A percentile compares a stretch with the other conserved stretches of the same genome.
Conservation (phyloP, 2,113 vertebrate genomes). For the Macrotis lagotis region DNA sequence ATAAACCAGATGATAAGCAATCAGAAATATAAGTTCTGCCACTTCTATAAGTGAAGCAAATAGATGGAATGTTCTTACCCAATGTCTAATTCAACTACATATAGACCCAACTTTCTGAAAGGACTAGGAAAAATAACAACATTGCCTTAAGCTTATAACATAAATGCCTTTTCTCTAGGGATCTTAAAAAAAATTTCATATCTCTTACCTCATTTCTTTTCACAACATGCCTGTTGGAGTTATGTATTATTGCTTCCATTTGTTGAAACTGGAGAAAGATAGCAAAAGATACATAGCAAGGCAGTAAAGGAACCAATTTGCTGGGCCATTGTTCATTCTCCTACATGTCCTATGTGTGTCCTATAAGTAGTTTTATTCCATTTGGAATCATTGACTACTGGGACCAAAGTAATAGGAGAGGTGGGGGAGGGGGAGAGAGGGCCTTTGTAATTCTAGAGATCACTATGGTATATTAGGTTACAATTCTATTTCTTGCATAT, state of each 20-base stretch:
- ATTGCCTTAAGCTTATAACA: slow-evolving; percentile 6
- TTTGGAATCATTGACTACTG: not conserved
- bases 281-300: not conserved
- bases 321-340: slow-evolving; percentile 54
- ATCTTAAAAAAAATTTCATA: slow-evolving; percentile 38
- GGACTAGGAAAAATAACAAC: not conserved
- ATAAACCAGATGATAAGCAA: not conserved
- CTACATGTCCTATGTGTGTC: slow-evolving; percentile 57
- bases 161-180: not conserved
- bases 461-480: slow-evolving; percentile 1
- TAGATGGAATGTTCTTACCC: not conserved
- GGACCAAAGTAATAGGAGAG: too few relatives aligned
- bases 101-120: not conserved
- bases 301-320: slow-evolving; percentile 27
- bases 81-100: not conserved
- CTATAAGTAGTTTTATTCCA: slow-evolving; percentile 26
- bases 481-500: slow-evolving; percentile 38
- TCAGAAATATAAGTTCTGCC: not conserved
- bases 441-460: not conserved
- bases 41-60: not conserved
- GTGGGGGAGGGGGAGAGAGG: not conserved
- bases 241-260: slow-evolving; percentile 52
- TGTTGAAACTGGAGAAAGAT: slow-evolving; percentile 42
- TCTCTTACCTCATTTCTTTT: slow-evolving; percentile 53
- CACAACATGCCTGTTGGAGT: slow-evolving; percentile 29